Base-by-base conservation (phyloP, 2,797 vertebrate genomes). In the Spinibarbus caldwelli region DNA sequence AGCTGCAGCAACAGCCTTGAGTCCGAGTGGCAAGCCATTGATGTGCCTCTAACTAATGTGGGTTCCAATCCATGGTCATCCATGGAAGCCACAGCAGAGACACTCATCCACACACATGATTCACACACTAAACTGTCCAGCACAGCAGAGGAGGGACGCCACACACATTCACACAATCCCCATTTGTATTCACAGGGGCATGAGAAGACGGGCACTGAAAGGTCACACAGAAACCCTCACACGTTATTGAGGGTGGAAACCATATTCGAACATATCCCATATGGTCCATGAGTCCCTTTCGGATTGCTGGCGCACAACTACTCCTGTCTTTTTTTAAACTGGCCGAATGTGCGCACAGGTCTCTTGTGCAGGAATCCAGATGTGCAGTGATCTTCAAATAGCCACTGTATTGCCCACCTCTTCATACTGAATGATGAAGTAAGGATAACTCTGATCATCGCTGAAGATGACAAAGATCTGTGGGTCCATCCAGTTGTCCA, bases 401-500 rank as follows among this genome's bases (percentile, higher is more conserved):
- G 95, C 92, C 3, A 99, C 97, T 7, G 97, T 97, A 95, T 94
- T 96, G 93, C 96, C 95, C 90, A 99, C 97, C 94, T 99, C 98
- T 92, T 99, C 98, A 6, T 99, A 99, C 21, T 99, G 97, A 89
- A 99, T 97, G 90, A 99, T 97, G 88, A 99, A 99, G 92, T 99
- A 99, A 2, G 98, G 98, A 91, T 99, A 99, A 94, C 98, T 98
- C 96, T 99, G 98, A 90, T 99, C 98, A 0, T 99, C 98, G 2
- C 99, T 99, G 92, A 99, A 99, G 94, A 99, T 99, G 90, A 99
- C 98, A 80, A 98, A 99, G 91, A 99, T 99, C 94, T 99, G 98
- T 62, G 98, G 98, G 92, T 99, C 98, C 87, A 99, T 96, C 94
- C 95, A 98, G 94, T 99, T 99, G 96, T 99, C 98, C 94, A 99